Conservation (phyloP, 1,140 invertebrate species). For the Seison nebaliae region DNA sequence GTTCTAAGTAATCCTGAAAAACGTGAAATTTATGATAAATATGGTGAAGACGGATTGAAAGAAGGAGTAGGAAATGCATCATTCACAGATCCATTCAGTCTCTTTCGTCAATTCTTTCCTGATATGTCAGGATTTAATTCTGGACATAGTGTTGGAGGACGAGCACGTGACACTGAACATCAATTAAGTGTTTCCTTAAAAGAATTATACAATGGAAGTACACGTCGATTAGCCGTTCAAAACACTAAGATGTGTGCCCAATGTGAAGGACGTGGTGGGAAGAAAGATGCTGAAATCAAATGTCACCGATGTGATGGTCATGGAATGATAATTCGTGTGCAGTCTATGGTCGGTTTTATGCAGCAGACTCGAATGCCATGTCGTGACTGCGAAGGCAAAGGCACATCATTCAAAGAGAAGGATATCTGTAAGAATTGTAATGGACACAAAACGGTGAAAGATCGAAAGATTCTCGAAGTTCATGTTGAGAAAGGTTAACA, state of each 20-base stretch:
- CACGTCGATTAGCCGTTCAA: conserved; percentile 59
- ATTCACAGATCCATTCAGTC: conserved; percentile 7
- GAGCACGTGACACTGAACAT: conserved; percentile 10
- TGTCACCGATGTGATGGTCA: conserved; percentile 54
- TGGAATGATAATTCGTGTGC: conserved; percentile 58
- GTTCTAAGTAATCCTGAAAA: conserved; percentile 8
- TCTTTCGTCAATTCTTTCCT: conserved; percentile 9
- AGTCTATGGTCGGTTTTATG: conserved; percentile 64
- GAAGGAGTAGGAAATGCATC: conserved; percentile 8
- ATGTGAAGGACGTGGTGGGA: conserved; percentile 61
- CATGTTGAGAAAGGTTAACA: background rate
- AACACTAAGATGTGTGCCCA: conserved; percentile 80
- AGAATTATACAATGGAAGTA: conserved; percentile 68
- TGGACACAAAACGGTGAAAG: conserved; percentile 8
- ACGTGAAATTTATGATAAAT: conserved; percentile 7
- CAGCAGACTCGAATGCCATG: conserved; percentile 68
- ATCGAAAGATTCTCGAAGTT: conserved; percentile 10
- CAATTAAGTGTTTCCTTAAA: conserved; percentile 48
- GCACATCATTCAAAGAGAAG: conserved; percentile 9
- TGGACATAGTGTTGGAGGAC: conserved; percentile 3
- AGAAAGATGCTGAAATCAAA: conserved; percentile 46
- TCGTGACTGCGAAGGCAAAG: conserved; percentile 35
- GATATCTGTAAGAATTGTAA: conserved; percentile 12
- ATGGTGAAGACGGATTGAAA: conserved; percentile 11
- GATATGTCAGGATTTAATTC: conserved; percentile 1